phyloP scores from a whole-genome alignment of 2,113 vertebrate genomes.

The Oplegnathus fasciatus region DNA sequence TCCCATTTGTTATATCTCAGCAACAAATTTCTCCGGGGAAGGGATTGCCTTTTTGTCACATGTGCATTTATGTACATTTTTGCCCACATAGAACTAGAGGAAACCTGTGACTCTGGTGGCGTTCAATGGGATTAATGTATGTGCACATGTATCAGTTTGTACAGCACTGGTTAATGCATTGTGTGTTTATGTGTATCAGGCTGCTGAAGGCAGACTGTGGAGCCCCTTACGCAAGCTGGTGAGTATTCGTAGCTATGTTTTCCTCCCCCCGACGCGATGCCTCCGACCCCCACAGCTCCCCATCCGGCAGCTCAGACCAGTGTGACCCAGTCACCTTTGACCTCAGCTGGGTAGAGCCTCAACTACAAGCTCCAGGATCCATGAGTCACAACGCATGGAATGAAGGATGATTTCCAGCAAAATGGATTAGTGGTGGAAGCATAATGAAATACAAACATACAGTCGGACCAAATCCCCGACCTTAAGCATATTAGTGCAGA shows the following conservation, averaged over 20 bases:
- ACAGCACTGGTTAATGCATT: neutral
- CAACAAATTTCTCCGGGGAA: too few relatives aligned
- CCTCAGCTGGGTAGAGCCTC: conserved; percentile 43
- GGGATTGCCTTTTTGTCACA: too few relatives aligned
- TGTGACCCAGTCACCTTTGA: conserved; percentile 74
- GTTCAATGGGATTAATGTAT: neutral
- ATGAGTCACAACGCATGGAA: conserved; percentile 33
- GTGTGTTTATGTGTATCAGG: conserved; percentile 7
- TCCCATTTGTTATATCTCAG: neutral
- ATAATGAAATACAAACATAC: conserved; percentile 64
- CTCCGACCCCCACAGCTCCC: conserved; percentile 26
- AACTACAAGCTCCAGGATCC: conserved; percentile 44
- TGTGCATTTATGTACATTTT: too few relatives aligned
- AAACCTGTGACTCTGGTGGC: too few relatives aligned
- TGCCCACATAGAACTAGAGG: too few relatives aligned
- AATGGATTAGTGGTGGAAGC: conserved; percentile 60
- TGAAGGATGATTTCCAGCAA: conserved; percentile 48
- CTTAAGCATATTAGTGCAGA: conserved; percentile 51
- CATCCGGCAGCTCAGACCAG: conserved; percentile 36
- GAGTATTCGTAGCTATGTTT: conserved; percentile 15
- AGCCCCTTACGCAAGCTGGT: conserved; percentile 18
- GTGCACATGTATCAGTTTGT: neutral
- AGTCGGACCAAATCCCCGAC: conserved; percentile 61
- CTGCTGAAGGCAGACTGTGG: conserved; percentile 9
- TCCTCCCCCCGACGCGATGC: neutral